Base-by-base conservation (phyloP, 1,140 invertebrate species). In the Micrasema minimum region DNA sequence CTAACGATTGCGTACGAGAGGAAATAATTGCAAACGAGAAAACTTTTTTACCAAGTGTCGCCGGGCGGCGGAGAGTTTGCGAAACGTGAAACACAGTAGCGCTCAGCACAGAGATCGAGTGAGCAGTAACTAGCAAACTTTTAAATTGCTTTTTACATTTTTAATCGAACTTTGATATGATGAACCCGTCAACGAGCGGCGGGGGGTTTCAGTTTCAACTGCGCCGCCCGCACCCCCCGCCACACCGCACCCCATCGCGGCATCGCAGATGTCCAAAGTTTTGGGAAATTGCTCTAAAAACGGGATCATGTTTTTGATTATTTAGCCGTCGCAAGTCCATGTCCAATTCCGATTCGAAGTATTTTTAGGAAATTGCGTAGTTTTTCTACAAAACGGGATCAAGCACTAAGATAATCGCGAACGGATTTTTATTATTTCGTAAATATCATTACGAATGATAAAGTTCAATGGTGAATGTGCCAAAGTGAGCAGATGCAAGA, bases 91-190 rank as follows among this genome's bases (percentile, higher is more conserved):
- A 16, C 37, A 41, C 41, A 26, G 10, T 11, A 41, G 41, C 55
- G 46, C 53, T 65, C 66, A 59, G 64, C 35, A 26, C 48, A 43
- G 67, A 26, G 48, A 61, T 53, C 69, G 69, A 68, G 69, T 72
- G 69, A 71, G 66, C 69, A 43, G 73, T 75, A 72, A 72, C 70
- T 72, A 72, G 73, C 61, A 72, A 75, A 75, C 73, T 75, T 75
- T 75, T 75, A 75, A 75, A 75, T 75, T 75, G 66, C 73, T 72
- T 75, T 75, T 75, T 75, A 75, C 73, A 75, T 75, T 75, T 75
- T 75, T 75, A 75, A 75, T 75, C 73, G 73, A 75, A 75, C 69
- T 75, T 75, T 75, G 73, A 75, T 75, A 75, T 75, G 73, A 75
- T 69, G 73, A 69, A 75, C 66, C 68, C 73, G 73, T 72, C 69